Conservation (phyloP, 2,797 vertebrate species). For the Pipistrellus nathusii region DNA sequence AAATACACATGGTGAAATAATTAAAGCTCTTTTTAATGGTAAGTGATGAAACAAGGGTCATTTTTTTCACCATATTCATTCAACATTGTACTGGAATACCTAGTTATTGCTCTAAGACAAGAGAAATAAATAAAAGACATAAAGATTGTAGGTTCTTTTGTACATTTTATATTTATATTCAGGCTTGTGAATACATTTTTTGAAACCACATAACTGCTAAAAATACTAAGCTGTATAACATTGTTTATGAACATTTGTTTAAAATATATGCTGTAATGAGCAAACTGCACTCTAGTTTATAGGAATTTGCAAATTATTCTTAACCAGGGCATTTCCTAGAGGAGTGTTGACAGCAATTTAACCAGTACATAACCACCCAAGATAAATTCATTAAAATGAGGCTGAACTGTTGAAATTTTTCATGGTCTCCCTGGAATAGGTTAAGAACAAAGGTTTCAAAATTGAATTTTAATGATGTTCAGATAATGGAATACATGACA, state of each 20-base stretch:
- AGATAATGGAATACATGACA: not conserved
- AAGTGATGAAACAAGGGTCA: not conserved
- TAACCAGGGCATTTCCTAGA: not conserved
- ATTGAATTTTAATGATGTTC: conserved; percentile 8
- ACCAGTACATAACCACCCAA: not conserved
- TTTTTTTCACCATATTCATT: not conserved
- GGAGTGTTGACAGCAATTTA: not conserved
- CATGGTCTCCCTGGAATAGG: not conserved
- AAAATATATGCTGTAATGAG: not conserved
- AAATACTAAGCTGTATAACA: not conserved
- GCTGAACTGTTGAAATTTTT: conserved; percentile 22
- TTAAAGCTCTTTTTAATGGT: not conserved
- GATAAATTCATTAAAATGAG: conserved; percentile 28
- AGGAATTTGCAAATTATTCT: conserved; percentile 28
- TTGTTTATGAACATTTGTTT: conserved; percentile 9
- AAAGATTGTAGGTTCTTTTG: not conserved
- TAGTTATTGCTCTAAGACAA: not conserved
- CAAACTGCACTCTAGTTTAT: not conserved
- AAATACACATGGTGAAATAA: not conserved
- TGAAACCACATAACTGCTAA: conserved; percentile 13
- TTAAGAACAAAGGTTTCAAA: conserved; percentile 47
- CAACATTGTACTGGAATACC: not conserved
- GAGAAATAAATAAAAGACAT: not conserved
- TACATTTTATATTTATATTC: not conserved
- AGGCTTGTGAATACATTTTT: not conserved